Conservation (phyloP, 2,113 vertebrate species). For the Petroica traversi region DNA sequence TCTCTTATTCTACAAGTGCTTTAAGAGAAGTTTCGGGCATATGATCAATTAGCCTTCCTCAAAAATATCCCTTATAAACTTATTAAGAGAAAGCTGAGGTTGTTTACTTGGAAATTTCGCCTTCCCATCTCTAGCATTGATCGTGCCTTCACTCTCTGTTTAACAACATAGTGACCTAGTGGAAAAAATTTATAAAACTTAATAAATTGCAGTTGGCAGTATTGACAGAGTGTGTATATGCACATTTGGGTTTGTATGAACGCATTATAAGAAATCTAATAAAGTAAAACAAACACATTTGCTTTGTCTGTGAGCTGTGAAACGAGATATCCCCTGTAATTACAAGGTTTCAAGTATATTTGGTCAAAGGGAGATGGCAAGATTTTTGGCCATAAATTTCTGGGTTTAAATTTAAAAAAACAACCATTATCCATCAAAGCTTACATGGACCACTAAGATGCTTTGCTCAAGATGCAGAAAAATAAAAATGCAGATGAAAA, state of each 20-base stretch:
- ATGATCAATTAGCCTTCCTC: not conserved
- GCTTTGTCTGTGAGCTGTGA: constrained; percentile 47
- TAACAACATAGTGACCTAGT: not conserved
- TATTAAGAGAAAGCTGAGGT: not conserved
- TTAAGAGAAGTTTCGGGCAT: not conserved
- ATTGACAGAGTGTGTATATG: constrained; percentile 28
- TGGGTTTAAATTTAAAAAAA: not conserved
- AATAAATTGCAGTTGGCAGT: constrained; percentile 52
- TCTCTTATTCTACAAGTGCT: not conserved
- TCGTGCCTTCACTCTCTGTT: not conserved
- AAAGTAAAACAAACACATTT: constrained; percentile 53
- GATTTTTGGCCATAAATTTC: not conserved
- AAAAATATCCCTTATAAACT: not conserved
- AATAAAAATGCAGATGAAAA: not conserved
- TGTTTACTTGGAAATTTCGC: not conserved
- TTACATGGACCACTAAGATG: not conserved
- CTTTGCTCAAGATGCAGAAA: not conserved
- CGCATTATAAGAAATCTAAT: constrained; percentile 31
- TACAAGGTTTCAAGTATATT: not conserved
- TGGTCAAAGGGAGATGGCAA: not conserved
- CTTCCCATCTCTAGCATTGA: not conserved
- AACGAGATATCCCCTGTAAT: constrained; percentile 40
- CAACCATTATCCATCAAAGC: not conserved
- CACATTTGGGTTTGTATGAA: constrained; percentile 1
- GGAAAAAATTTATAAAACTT: constrained; percentile 36